Percentiles rank a stretch among this genome's conserved stretches.
phyloP scores from a whole-genome alignment of 2,888 invertebrate genomes.

The Callyntrura sp. region DNA sequence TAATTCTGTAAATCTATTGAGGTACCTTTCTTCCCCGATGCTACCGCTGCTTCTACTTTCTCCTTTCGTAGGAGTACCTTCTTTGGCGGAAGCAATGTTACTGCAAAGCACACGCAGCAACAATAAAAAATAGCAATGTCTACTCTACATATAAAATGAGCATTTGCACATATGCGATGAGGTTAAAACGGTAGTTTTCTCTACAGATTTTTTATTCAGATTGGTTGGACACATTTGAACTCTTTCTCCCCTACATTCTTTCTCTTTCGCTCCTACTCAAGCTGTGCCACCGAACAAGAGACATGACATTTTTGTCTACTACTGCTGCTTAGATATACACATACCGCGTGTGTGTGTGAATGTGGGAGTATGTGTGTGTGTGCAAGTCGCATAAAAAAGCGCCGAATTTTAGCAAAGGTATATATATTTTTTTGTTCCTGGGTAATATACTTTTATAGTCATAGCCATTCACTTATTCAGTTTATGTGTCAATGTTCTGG shows the following conservation, averaged over 20 bases:
- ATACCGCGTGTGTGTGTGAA: background rate
- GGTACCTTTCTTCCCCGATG: background rate
- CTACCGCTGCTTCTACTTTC: background rate
- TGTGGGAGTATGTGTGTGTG: background rate
- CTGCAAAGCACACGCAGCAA: slow-evolving; percentile 41
- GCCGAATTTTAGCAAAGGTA: background rate
- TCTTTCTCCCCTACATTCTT: background rate
- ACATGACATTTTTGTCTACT: slow-evolving; percentile 49
- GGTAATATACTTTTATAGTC: slow-evolving; percentile 31
- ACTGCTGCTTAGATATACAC: background rate
- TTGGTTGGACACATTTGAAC: slow-evolving; percentile 62
- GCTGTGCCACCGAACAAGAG: slow-evolving; percentile 47
- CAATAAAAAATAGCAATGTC: slow-evolving; percentile 28
- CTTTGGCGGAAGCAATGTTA: background rate
- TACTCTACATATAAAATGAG: slow-evolving; percentile 10
- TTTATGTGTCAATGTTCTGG: slow-evolving; percentile 26
- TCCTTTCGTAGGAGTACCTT: background rate
- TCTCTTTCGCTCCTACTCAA: slow-evolving; percentile 26
- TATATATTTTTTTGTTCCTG: background rate
- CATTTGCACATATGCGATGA: slow-evolving; percentile 56
- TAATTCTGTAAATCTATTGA: slow-evolving; percentile 55
- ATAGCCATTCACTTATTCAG: slow-evolving; percentile 35
- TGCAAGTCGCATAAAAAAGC: background rate
- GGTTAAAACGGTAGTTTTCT: slow-evolving; percentile 62
- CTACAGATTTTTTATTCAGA: slow-evolving; percentile 52